These are phyloP conservation scores for Serripes groenlandicus DNA, from an alignment of 2,888 invertebrate genomes.

Conservation along the genomic window DNA sequence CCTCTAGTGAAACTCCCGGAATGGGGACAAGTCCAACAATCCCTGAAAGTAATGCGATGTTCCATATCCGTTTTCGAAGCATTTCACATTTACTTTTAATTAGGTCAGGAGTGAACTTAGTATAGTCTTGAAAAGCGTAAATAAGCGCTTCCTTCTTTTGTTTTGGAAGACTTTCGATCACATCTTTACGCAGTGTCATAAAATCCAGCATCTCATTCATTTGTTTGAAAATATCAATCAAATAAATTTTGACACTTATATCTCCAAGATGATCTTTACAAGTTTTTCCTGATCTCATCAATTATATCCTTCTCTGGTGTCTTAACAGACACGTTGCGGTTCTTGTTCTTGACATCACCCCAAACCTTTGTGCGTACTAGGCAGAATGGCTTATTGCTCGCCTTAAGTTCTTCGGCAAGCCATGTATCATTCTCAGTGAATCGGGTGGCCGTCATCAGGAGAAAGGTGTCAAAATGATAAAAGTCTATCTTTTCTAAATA, in stretches of 20 bases:
- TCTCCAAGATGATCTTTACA: too few relatives aligned
- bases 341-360: slow-evolving; percentile 8
- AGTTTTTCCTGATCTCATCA: too few relatives aligned
- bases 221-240: slow-evolving; percentile 2
- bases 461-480: slow-evolving; percentile 63
- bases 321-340: too few relatives aligned
- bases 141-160: slow-evolving; percentile 1
- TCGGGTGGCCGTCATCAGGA: slow-evolving; percentile 47
- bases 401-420: slow-evolving; percentile 42
- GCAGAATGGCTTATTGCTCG: slow-evolving; percentile 24
- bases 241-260: neutral
- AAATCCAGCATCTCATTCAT: neutral
- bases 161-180: neutral
- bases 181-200: neutral
- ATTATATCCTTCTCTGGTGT: too few relatives aligned
- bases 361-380: slow-evolving; percentile 43
- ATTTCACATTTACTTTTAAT: neutral
- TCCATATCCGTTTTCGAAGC: neutral
- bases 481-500: slow-evolving; percentile 45
- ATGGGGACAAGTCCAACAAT: neutral
- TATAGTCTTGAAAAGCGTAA: neutral
- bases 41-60: neutral
- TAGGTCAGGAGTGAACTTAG: neutral
- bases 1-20: neutral
- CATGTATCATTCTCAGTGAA: slow-evolving; percentile 60